Evolutionary conservation across 2,888 invertebrate genomes (phyloP), one percentile per base, ranked within the genome.

Genomic region (Caenorhabditis virilis): DNA sequence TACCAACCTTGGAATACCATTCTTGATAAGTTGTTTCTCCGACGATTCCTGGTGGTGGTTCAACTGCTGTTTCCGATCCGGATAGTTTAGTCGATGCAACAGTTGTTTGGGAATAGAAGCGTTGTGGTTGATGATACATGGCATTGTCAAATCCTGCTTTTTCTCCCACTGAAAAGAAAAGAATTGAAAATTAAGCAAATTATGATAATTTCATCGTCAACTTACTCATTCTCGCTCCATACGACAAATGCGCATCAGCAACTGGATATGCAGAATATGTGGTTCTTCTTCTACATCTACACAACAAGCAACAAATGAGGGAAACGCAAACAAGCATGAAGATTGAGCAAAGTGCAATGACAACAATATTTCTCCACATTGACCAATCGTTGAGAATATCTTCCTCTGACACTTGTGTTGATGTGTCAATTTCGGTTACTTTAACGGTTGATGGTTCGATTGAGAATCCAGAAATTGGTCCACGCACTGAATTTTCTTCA

Each of bases 1-100:
- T n/a, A n/a, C n/a, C n/a, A 42, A 82, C 82, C 72, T 79, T 78
- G 16, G 58, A 66, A 50, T 76, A 76, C 82, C 82, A 82, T 56
- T 83, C 82, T 11, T 72, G 64, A 54, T 82, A 82, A 1, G 81
- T 81, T 3, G 81, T 77, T 60, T 81, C 80, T 25, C 81, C 82
- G 23, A 79, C 72, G n/a, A n/a, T n/a, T 48, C 82, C 67, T 1
- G 80, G 74, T 13, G 65, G 52, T 20, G 55, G 55, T 26, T 61
- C 26, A 60, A 62, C 18, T 35, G 52, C 9, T 54, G 53, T 18
- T 65, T 60, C n/a, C 38, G 25, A 64, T 57, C n/a, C 38, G 2
- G 49, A 55, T 6, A 52, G 54, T 36, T 71, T 72, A 1, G 66
- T 69, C 1, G 67, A 69, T 4, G 65, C 67, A n/a, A 69, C 60